These are phyloP conservation scores for Agonopterix arenella DNA, from an alignment of 2,888 invertebrate genomes.

Conservation along the genomic window DNA sequence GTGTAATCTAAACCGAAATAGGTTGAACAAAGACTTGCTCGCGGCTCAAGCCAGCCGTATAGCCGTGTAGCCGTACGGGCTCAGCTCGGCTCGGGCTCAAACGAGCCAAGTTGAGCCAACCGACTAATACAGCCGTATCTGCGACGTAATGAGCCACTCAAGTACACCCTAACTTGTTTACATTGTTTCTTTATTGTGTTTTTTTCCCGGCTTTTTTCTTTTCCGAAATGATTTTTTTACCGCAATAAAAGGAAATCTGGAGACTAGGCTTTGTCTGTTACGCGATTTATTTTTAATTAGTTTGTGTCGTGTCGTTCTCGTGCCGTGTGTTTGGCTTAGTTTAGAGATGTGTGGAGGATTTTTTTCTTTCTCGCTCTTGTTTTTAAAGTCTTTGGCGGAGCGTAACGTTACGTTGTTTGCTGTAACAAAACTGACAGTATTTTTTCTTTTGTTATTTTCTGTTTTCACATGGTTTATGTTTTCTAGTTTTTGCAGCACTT, in stretches of 20 bases:
- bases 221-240: constrained; percentile 61
- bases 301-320: constrained; percentile 23
- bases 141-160: constrained; percentile 73
- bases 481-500: too few species aligned
- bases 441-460: not conserved
- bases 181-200: constrained; percentile 77
- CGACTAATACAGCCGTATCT: constrained; percentile 68
- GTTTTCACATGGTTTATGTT: too few species aligned
- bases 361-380: constrained; percentile 3
- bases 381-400: not conserved
- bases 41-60: constrained; percentile 29
- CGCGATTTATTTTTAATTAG: constrained; percentile 56
- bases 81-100: constrained; percentile 26
- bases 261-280: constrained; percentile 42
- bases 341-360: constrained; percentile 1
- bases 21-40: constrained; percentile 62
- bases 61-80: constrained; percentile 4
- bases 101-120: constrained; percentile 41
- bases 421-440: not conserved
- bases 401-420: not conserved
- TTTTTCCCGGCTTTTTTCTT: constrained; percentile 64
- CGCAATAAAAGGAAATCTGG: constrained; percentile 60
- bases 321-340: constrained; percentile 9
- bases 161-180: constrained; percentile 75
- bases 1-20: constrained; percentile 71